Base-by-base conservation (phyloP, 2,797 vertebrate genomes). In the Acanthopagrus latus region DNA sequence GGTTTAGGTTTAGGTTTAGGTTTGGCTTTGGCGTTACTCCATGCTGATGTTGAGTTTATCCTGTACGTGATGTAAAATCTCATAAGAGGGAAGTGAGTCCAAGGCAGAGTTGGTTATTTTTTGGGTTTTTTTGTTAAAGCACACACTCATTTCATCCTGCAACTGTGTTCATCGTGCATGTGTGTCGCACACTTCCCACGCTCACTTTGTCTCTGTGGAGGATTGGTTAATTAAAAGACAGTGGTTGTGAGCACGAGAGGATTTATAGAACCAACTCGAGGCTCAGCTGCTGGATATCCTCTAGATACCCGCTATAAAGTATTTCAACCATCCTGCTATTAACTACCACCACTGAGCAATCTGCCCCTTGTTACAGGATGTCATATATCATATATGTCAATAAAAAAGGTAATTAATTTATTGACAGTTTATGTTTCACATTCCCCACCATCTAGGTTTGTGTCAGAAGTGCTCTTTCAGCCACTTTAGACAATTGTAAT, bases 171-270 rank as follows among this genome's bases (percentile, higher is more conserved):
- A 54, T 54, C 51, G 48, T 81, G 80, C 51, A 18, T 69, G 64
- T 76, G 70, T 71, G 76, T 82, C 74, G 16, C 78, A 84, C 84
- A 73, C 87, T 86, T 89, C 85, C 86, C 85, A 91, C 81, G 33
- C 83, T 84, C 67, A 62, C 78, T 17, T 16, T 64, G 78, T 86
- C 82, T 85, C 88, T 51, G 52, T 0, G 38, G 90, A 87, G 86
- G 78, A 77, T 67, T 57, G 76, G 46, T 86, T 92, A 86, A 91
- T 93, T 91, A 91, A 91, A 89, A 91, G 82, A 72, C 66, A 65
- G 72, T 57, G 67, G 85, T 89, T 89, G 64, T 82, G 82, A 85
- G 77, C 74, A 60, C 55, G 63, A 70, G 67, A 77, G 76, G 82
- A 78, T 87, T 87, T 89, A 65, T 60, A 78, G 69, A 77, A 83